Evolutionary conservation across 1,140 invertebrate species (phyloP), one percentile per base, ranked within the genome.

Genomic region (Cotesia typhae): DNA sequence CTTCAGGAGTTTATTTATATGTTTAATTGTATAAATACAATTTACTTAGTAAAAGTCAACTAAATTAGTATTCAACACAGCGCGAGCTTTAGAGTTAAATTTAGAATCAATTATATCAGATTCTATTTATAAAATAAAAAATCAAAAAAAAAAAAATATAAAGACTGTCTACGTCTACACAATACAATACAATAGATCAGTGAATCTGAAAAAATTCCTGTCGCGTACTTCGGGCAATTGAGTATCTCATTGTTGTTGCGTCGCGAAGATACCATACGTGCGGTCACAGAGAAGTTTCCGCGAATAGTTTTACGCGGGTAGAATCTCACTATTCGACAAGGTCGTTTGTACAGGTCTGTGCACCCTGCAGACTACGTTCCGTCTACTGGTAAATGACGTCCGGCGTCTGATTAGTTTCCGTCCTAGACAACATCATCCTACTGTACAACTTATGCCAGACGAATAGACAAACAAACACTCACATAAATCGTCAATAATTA

Each of bases 381-480:
- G 7, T 61, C 35, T 59, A 72, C 63, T 57, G 12, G 59, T 51
- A 69, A 67, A 36, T 64, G 67, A 78, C 77, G 75, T 78, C 76
- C 74, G 77, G 71, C 76, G 79, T 78, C 77, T 78, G 72, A 68
- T 55, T 61, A 57, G 71, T 68, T 78, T 80, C 78, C 78, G 78
- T 70, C 74, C 53, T 55, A 67, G 67, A 67, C 70, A 14, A 63
- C 55, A 14, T 65, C 51, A 67, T 65, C 59, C 69, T 28, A 17
- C 57, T 53, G 67, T 67, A 70, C 52, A 63, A 60, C 41, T 57
- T 63, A 66, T 65, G 65, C 55, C 55, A 71, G 70, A 71, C 70
- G 70, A 71, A 71, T 71, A 65, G 36, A 55, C 37, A 71, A 71
- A 47, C 14, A 20, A 59, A 59, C 14, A 9, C 5, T 9, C 9